phyloP scores from a whole-genome alignment of 2,888 invertebrate genomes.

The Chirona hameri region DNA sequence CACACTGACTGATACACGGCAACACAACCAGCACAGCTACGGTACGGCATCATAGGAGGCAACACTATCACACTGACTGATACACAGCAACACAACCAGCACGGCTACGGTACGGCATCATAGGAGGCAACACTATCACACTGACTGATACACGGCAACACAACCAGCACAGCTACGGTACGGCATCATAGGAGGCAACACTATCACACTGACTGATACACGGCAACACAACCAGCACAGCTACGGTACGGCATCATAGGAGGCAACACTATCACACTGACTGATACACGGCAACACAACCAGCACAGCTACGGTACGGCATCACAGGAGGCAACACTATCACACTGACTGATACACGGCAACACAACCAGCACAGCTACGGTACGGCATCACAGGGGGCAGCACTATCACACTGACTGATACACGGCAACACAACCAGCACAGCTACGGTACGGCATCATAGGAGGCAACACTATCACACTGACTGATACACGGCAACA shows the following conservation, averaged over 20 bases:
- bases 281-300: not conserved
- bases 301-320: conserved; percentile 5
- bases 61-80: too few relatives aligned
- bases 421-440: not conserved
- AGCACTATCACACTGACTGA: too few relatives aligned
- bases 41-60: not conserved
- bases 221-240: not conserved
- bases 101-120: not conserved
- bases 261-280: too few relatives aligned
- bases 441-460: not conserved
- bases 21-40: not conserved
- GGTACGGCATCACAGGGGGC: not conserved
- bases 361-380: not conserved
- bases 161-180: conserved; percentile 2
- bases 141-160: not conserved
- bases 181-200: too few relatives aligned
- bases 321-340: too few relatives aligned
- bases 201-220: not conserved
- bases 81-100: not conserved
- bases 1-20: not conserved
- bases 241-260: not conserved
- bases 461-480: too few relatives aligned
- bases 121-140: too few relatives aligned
- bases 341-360: not conserved
- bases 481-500: not conserved